Base-by-base conservation (phyloP, 2,888 invertebrate genomes). In the Metellina segmentata region DNA sequence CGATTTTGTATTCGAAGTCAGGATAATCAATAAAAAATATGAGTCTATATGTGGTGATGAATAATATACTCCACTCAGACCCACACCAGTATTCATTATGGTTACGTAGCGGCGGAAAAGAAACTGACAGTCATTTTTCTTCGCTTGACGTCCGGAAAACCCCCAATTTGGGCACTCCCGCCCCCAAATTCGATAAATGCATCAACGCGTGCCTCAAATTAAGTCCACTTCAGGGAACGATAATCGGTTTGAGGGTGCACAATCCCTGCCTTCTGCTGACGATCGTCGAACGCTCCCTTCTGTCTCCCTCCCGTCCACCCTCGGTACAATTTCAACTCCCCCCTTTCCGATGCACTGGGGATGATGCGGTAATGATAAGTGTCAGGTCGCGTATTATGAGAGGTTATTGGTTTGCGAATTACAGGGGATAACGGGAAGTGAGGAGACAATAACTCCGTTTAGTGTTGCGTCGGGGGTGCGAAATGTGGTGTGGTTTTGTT, bases 191-290 rank as follows among this genome's bases (percentile, higher is more conserved):
- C 83, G 51, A 79, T 83, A 69, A 81, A 34, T 20, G 48, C n/a
- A 79, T 8, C 72, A 16, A 48, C 87, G 74, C 87, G 87, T 87
- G 87, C 20, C 16, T 7, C 61, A 61, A 72, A 87, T 87, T 87
- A 87, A 87, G 81, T 75, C 53, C 79, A 87, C 81, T 74, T 87
- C 53, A 81, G 87, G 81, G 87, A 20, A 70, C 72, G 72, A 81
- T 79, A 61, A 87, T 81, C 49, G 70, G 9, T 81, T 81, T 53
- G 20, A 20, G 61, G 34, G 69, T 49, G 77, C 75, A 74, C 74
- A 53, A 16, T 61, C 69, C 74, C 74, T 7, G 19, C 53, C 61
- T 61, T 61, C 61, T 61, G 61, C 16, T 61, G 13, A 61, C 61
- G 13, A 6, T 61, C 34, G 34, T 11, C 85, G 7, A n/a, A 19